Evolutionary conservation across 2,888 invertebrate species (phyloP), one percentile per base, ranked within the genome.

Genomic region (Torymus tubicola): DNA sequence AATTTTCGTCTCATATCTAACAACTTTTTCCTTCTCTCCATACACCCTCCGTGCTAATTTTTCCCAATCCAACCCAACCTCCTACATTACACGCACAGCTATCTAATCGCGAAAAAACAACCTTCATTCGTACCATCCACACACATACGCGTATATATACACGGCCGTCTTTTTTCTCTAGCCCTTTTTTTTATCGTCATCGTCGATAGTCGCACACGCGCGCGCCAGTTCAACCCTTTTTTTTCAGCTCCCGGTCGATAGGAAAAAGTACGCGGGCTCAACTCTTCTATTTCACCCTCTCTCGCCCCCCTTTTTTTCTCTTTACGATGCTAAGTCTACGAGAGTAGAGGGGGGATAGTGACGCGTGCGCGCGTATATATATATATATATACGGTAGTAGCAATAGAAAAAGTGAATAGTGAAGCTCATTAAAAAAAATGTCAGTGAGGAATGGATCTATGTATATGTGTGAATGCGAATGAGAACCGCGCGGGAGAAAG

Each of bases 341-440:
- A 53, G 21, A 24, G n/a, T 4, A 63, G 24, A 52, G 2, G 63
- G 10, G 63, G 4, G 16, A 55, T 13, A 21, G 24, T 3, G 64
- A 50, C 16, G 55, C 18, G 76, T 69, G 69, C 50, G 16, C 60
- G 76, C 71, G 57, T 55, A 52, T 61, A 73, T 11, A 4, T 42
- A 2, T 21, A 21, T 21, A 21, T 21, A 21, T 21, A 21, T 21
- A 64, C 18, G 21, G 11, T 8, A 55, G 18, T 1, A 42, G 69
- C 58, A 50, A 60, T 31, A 4, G 50, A 12, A 78, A 77, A 64
- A 77, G 70, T 52, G 57, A n/a, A 63, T 69, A 16, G 67, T 21
- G 60, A 68, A 52, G 52, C 85, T 86, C 86, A 85, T 87, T 87
- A 85, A 85, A 85, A 83, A 83, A 85, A 85, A 78, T 78, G 84